Conservation (phyloP, 2,888 invertebrate species). For the Cylloceria caligata region DNA sequence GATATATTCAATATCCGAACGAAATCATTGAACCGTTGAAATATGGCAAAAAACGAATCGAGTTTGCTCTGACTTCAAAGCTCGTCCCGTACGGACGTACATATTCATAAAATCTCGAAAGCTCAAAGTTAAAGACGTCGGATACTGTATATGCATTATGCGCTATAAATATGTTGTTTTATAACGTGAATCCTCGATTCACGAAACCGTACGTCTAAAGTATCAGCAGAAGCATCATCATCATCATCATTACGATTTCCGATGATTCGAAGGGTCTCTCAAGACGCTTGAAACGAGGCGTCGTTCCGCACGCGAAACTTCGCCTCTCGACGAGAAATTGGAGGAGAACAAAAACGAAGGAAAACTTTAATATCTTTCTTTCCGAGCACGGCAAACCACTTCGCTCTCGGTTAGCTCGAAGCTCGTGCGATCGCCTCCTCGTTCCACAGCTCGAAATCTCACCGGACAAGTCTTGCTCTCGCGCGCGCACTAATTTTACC, state of each 20-base stretch:
- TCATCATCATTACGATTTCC: slow-evolving; percentile 51
- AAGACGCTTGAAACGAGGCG: slow-evolving; percentile 61
- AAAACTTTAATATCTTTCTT: slow-evolving; percentile 69
- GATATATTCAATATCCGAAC: slow-evolving; percentile 55
- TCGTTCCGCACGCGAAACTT: slow-evolving; percentile 63
- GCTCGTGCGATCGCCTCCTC: slow-evolving; percentile 48
- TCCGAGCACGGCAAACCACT: slow-evolving; percentile 66
- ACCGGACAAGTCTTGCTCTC: slow-evolving; percentile 42
- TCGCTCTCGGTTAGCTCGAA: slow-evolving; percentile 42
- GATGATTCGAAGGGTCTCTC: slow-evolving; percentile 59
- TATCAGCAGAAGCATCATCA: not conserved
- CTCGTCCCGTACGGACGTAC: not conserved
- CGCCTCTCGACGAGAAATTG: slow-evolving; percentile 35
- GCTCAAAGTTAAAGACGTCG: slow-evolving; percentile 13
- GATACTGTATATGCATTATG: not conserved
- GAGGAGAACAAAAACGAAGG: slow-evolving; percentile 58
- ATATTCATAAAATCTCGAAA: slow-evolving; percentile 52
- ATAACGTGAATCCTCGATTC: not conserved
- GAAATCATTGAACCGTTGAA: slow-evolving; percentile 48
- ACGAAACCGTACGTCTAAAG: not conserved
- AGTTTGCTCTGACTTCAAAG: slow-evolving; percentile 60
- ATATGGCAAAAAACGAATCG: slow-evolving; percentile 42
- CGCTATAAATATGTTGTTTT: not conserved
- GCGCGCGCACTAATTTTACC: slow-evolving; percentile 56
- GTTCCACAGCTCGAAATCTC: slow-evolving; percentile 50